Evolutionary conservation across 2,113 vertebrate species (phyloP).

Genomic region (Bufo bufo): DNA sequence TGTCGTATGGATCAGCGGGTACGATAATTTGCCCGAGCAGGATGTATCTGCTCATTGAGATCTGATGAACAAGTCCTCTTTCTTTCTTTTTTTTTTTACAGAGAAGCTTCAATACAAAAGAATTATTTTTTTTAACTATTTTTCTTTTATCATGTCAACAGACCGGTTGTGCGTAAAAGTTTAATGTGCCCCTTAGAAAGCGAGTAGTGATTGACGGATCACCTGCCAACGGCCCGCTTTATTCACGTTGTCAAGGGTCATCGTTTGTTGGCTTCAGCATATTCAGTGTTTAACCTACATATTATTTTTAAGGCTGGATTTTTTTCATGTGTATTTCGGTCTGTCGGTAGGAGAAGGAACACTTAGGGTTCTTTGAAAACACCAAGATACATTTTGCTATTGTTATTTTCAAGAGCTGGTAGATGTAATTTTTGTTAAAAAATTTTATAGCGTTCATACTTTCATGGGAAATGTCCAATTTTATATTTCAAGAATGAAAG

Average conservation of each 20-base stretch:
- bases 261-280: neutral
- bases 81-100: neutral
- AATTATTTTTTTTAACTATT: neutral
- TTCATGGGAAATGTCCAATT: too few species aligned
- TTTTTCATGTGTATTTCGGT: neutral
- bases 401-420: neutral
- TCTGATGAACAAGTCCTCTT: neutral
- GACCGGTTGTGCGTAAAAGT: constrained; percentile 18
- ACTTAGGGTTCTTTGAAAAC: neutral
- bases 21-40: neutral
- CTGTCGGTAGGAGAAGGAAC: constrained; percentile 1
- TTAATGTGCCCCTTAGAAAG: constrained; percentile 2
- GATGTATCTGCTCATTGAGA: neutral
- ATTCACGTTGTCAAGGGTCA: neutral
- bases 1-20: constrained; percentile 28
- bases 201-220: constrained; percentile 5
- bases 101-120: neutral
- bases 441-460: too few species aligned
- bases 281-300: constrained; percentile 34
- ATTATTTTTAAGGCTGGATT: constrained; percentile 22
- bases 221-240: neutral
- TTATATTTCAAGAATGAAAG: too few species aligned
- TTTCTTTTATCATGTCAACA: neutral
- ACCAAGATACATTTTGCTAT: neutral
- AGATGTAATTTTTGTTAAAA: neutral